Evolutionary conservation across 1,140 invertebrate species (phyloP).

Genomic region (Drosophila sucinea): DNA sequence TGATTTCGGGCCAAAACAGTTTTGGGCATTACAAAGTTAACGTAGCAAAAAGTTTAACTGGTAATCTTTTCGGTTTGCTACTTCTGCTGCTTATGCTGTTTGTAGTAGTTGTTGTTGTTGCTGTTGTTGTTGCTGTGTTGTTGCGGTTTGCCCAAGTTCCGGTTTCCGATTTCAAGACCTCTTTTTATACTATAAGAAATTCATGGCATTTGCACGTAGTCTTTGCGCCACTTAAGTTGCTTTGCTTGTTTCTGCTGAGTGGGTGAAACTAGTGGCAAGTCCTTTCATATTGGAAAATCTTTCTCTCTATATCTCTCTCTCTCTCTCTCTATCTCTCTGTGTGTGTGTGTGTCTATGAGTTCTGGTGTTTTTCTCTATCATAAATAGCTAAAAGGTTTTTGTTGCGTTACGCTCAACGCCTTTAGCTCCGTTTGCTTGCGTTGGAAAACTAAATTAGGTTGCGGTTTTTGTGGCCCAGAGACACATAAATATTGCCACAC

Average conservation of each 20-base stretch:
- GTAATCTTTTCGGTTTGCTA: conserved; percentile 63
- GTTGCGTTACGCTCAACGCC: conserved; percentile 48
- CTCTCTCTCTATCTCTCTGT: background rate
- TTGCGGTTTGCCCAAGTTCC: conserved; percentile 68
- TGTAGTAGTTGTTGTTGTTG: conserved; percentile 4
- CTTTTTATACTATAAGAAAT: conserved; percentile 72
- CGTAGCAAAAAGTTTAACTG: conserved; percentile 64
- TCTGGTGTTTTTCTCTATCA: conserved; percentile 41
- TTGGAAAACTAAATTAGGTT: conserved; percentile 59
- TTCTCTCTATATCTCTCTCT: conserved; percentile 3
- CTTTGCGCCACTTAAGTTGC: conserved; percentile 63
- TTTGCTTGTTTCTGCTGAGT: conserved; percentile 69
- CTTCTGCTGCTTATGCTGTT: conserved; percentile 33
- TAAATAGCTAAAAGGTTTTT: conserved; percentile 74
- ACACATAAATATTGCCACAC: conserved; percentile 57
- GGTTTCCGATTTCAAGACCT: conserved; percentile 73
- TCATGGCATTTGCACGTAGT: conserved; percentile 74
- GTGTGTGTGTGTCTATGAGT: background rate
- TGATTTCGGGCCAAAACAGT: conserved; percentile 46
- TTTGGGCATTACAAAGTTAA: conserved; percentile 49
- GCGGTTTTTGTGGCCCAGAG: conserved; percentile 56
- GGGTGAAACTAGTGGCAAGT: conserved; percentile 31
- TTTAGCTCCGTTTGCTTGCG: conserved; percentile 59
- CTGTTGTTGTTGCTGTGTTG: conserved; percentile 43
- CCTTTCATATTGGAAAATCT: conserved; percentile 41